A percentile compares a stretch with the other conserved stretches of the same genome.
phyloP scores from a whole-genome alignment of 2,797 vertebrate species.

The Parauchenoglanis punctatus region DNA sequence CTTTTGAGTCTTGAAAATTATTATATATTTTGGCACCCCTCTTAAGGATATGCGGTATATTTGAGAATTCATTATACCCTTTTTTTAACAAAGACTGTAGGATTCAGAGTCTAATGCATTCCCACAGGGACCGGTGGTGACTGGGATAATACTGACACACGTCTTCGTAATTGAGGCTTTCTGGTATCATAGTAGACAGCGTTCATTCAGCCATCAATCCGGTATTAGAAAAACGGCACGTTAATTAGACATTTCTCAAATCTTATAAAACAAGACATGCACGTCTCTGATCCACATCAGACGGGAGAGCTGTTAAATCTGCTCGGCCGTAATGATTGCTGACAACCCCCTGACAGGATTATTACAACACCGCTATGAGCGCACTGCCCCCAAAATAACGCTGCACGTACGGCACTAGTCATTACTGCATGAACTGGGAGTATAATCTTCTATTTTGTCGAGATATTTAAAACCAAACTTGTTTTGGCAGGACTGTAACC shows the following conservation, averaged over 20 bases:
- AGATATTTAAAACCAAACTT: constrained; percentile 47
- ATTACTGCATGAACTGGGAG: constrained; percentile 41
- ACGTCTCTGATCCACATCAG: constrained; percentile 36
- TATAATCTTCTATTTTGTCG: constrained; percentile 40
- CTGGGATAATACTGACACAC: constrained; percentile 39
- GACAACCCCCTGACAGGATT: constrained; percentile 48
- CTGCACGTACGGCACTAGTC: constrained; percentile 39
- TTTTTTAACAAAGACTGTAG: neutral
- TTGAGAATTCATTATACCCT: neutral
- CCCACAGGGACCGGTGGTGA: constrained; percentile 14
- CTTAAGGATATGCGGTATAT: neutral
- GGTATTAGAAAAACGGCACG: neutral
- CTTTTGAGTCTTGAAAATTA: neutral
- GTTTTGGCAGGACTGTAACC: constrained; percentile 53
- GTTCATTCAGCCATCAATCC: constrained; percentile 50
- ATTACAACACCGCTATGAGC: constrained; percentile 43
- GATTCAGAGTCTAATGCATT: constrained; percentile 10
- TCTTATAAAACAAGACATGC: constrained; percentile 45
- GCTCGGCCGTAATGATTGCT: constrained; percentile 43
- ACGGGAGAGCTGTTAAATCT: constrained; percentile 45
- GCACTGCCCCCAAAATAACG: constrained; percentile 50
- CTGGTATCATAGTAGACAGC: constrained; percentile 19
- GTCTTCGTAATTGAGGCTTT: constrained; percentile 45
- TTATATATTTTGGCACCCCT: neutral
- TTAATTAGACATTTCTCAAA: constrained; percentile 48